Evolutionary conservation across 1,140 invertebrate species (phyloP), one percentile per base, ranked within the genome.

Genomic region (Drosophila mayri): DNA sequence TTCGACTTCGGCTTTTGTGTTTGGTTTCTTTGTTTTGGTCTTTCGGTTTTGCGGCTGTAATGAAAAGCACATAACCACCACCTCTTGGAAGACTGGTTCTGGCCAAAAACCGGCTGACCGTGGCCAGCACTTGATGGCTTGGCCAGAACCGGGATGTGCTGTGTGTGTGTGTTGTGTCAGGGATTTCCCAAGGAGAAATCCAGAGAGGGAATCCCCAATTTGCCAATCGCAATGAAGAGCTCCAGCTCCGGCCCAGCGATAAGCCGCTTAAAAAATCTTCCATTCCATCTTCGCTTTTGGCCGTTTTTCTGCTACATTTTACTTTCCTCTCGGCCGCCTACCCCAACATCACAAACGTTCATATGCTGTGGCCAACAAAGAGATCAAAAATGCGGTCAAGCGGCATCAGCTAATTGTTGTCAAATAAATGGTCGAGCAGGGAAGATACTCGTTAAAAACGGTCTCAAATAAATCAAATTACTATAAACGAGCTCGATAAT

Each of bases 381-480:
- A 14, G 35, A 28, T 43, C 55, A 35, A 68, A 76, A 77, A 77
- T 68, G 74, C 74, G 74, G 74, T 77, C 74, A 77, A 76, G 72
- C 70, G 28, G 50, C 62, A 52, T 47, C 66, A 18, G 67, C 67
- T 73, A 73, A 73, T 73, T 73, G 70, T 60, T 68, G 75, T 77
- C 74, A 55, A 77, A 77, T 68, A 77, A 76, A 58, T 76, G 49
- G 72, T 54, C 71, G 30, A 49, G 11, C 58, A 30, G 25, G 35
- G 64, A 67, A 66, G 62, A 76, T 54, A 50, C 57, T 73, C 57
- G 40, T 54, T 38, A 73, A 52, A 72, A 74, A 73, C 50, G 54
- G 43, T 76, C 74, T 61, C 73, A 76, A 76, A 76, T 60, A 77
- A 77, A 77, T 68, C 74, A 77, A 77, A 77, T 70, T 72, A 77